phyloP scores from a whole-genome alignment of 2,113 vertebrate genomes.

The Perca schrenkii region DNA sequence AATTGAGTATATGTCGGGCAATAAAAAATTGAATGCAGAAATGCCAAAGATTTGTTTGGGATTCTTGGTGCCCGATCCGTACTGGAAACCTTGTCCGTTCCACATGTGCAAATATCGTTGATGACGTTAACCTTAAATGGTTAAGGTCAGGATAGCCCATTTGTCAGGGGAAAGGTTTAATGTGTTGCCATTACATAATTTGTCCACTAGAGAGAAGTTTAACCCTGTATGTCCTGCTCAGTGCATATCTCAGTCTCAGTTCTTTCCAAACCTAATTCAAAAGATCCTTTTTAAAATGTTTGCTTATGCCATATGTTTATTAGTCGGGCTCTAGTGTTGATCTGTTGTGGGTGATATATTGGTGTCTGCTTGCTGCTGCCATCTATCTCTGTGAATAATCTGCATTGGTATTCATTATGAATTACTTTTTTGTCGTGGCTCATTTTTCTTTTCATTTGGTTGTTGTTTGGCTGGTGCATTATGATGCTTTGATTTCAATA shows the following conservation, averaged over 20 bases:
- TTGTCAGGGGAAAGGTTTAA: too few relatives aligned
- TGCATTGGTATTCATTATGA: neutral
- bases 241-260: neutral
- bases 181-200: neutral
- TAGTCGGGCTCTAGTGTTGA: neutral
- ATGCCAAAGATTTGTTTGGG: neutral
- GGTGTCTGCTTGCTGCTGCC: neutral
- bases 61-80: too few relatives aligned
- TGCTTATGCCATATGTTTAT: neutral
- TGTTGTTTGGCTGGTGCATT: neutral
- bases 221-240: neutral
- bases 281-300: too few relatives aligned
- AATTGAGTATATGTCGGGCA: neutral
- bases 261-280: too few relatives aligned
- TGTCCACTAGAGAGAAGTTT: neutral
- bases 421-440: neutral
- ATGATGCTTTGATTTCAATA: conserved; percentile 1
- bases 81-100: too few relatives aligned
- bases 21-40: neutral
- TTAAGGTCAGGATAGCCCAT: too few relatives aligned
- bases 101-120: too few relatives aligned
- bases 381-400: neutral
- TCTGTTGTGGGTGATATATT: neutral
- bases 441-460: neutral
- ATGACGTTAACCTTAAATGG: too few relatives aligned